Conservation (phyloP, 2,797 vertebrate genomes). For the Schizopygopsis malacanthus region DNA sequence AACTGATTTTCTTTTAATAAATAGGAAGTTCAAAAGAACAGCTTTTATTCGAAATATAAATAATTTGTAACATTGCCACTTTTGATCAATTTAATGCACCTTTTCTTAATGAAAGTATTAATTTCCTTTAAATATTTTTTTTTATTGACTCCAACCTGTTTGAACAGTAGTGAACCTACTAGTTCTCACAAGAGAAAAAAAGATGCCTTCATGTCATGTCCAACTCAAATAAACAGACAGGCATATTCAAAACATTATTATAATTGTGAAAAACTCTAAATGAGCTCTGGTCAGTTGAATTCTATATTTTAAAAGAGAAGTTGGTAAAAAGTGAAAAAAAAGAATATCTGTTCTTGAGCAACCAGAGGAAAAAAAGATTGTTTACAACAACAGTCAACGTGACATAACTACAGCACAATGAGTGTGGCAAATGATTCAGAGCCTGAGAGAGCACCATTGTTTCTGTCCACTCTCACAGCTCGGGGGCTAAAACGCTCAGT, state of each 20-base stretch:
- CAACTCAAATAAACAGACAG: not conserved
- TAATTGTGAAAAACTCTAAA: not conserved
- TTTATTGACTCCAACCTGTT: not conserved
- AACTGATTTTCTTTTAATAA: not conserved
- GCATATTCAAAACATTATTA: not conserved
- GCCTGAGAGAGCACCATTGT: slow-evolving; percentile 60
- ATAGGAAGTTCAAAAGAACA: not conserved
- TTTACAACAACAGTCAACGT: slow-evolving; percentile 47
- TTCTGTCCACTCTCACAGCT: slow-evolving; percentile 47
- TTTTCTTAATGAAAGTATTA: not conserved
- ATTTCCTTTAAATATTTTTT: not conserved
- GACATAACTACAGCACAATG: slow-evolving; percentile 53
- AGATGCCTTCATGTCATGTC: not conserved
- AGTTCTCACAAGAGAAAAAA: not conserved
- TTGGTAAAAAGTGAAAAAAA: not conserved
- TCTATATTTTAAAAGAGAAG: not conserved
- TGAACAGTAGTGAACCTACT: not conserved
- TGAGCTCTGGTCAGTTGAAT: not conserved
- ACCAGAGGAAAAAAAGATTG: not conserved
- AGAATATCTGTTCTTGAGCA: not conserved
- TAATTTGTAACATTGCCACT: not conserved
- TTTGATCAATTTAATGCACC: not conserved
- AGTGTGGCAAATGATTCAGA: slow-evolving; percentile 42
- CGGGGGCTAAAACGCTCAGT: slow-evolving; percentile 27
- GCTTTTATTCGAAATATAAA: not conserved